Evolutionary conservation across 1,140 invertebrate species (phyloP).

Genomic region (Drosophila navojoa): DNA sequence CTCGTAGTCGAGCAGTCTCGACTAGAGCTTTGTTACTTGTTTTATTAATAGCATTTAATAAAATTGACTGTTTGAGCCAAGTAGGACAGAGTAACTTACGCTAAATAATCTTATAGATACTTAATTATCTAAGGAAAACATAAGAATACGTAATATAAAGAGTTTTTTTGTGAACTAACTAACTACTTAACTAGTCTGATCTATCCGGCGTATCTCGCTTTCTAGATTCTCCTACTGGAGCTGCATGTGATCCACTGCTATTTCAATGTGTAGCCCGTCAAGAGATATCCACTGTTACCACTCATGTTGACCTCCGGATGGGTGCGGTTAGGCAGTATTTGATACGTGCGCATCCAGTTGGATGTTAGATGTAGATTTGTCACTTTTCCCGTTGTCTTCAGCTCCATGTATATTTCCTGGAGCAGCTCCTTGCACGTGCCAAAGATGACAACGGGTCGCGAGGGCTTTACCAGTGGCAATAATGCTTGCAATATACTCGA

Average conservation of each 20-base stretch:
- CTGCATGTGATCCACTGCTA: constrained; percentile 28
- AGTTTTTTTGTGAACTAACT: too few species aligned
- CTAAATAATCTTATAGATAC: too few species aligned
- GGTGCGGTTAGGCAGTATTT: constrained; percentile 93
- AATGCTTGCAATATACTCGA: constrained; percentile 90
- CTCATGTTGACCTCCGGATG: constrained; percentile 93
- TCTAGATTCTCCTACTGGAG: not conserved
- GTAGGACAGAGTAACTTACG: too few species aligned
- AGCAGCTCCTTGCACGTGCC: constrained; percentile 91
- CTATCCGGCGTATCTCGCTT: too few species aligned
- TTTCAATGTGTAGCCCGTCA: constrained; percentile 87
- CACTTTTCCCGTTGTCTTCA: constrained; percentile 89
- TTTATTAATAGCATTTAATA: too few species aligned
- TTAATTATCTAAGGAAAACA: too few species aligned
- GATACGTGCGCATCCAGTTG: constrained; percentile 95
- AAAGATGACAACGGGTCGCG: constrained; percentile 93
- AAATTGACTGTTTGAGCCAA: too few species aligned
- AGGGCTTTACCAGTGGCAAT: constrained; percentile 90
- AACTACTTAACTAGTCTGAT: not conserved
- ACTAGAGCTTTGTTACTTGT: too few species aligned
- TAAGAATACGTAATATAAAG: too few species aligned
- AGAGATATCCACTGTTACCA: constrained; percentile 89
- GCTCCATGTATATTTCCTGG: constrained; percentile 90
- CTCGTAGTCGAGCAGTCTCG: too few species aligned
- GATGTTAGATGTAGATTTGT: constrained; percentile 91